These are phyloP conservation scores for Limnephilus rhombicus DNA, from an alignment of 2,888 invertebrate species.

Conservation along the genomic window DNA sequence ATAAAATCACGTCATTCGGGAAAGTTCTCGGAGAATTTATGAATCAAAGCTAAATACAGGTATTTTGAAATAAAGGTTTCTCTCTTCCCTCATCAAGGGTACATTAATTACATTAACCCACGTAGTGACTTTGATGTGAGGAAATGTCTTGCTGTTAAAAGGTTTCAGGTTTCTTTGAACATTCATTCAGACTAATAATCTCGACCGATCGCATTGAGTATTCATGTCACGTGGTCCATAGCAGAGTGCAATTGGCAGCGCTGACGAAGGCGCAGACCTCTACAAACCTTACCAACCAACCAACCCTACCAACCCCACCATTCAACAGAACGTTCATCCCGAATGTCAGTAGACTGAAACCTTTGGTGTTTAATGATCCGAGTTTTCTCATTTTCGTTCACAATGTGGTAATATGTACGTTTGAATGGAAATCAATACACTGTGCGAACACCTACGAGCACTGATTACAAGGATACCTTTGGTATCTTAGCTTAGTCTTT, in stretches of 20 bases:
- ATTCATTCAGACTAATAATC: slow-evolving; percentile 28
- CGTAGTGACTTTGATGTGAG: neutral
- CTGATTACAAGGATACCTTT: neutral
- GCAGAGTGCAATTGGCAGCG: slow-evolving; percentile 5
- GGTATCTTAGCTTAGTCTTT: neutral
- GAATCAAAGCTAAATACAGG: neutral
- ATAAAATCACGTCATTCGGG: neutral
- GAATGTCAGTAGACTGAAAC: slow-evolving; percentile 6
- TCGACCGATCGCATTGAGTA: slow-evolving; percentile 10
- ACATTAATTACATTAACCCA: neutral
- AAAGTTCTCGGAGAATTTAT: neutral
- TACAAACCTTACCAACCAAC: neutral
- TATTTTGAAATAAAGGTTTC: neutral
- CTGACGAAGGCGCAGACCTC: neutral
- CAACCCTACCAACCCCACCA: neutral
- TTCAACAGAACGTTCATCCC: neutral
- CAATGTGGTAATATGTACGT: neutral
- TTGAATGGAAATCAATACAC: slow-evolving; percentile 18
- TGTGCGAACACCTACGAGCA: neutral
- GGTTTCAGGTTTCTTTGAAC: slow-evolving; percentile 4
- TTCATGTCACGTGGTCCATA: slow-evolving; percentile 20
- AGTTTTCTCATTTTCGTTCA: neutral
- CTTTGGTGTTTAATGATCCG: slow-evolving; percentile 28
- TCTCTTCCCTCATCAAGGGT: neutral
- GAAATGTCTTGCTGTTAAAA: neutral